Conservation (phyloP, 2,113 vertebrate species). For the Proteles cristata region DNA sequence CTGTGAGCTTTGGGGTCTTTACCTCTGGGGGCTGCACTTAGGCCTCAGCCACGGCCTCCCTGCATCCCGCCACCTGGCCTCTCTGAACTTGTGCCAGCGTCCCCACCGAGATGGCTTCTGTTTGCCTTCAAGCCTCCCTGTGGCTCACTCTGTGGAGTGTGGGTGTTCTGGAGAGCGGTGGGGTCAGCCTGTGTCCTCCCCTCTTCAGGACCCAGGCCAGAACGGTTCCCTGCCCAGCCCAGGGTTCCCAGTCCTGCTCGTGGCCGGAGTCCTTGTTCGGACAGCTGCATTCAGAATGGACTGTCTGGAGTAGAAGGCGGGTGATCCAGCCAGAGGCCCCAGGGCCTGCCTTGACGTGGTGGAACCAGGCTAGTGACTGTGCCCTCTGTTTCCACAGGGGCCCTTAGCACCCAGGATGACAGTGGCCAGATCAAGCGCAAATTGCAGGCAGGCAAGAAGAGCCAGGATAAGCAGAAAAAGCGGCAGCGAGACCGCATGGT, state of each 20-base stretch:
- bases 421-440: conserved; percentile 85
- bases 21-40: neutral
- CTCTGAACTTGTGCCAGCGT: neutral
- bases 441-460: conserved; percentile 84
- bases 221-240: conserved; percentile 16
- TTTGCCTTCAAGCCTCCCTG: conserved; percentile 60
- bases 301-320: conserved; percentile 30
- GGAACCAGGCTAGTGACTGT: neutral
- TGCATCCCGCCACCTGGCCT: conserved; percentile 6
- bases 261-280: conserved; percentile 36
- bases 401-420: conserved; percentile 86
- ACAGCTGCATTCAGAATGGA: conserved; percentile 60
- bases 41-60: neutral
- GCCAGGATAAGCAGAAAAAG: conserved; percentile 90
- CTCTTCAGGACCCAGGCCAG: neutral
- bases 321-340: conserved; percentile 32
- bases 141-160: conserved; percentile 1
- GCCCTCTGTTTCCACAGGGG: conserved; percentile 65
- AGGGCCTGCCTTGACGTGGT: neutral
- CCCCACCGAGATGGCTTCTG: conserved; percentile 26
- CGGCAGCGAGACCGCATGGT: conserved; percentile 91
- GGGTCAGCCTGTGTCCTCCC: neutral
- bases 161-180: conserved; percentile 41
- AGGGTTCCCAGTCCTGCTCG: neutral
- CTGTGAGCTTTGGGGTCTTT: conserved; percentile 39